A percentile compares a stretch with the other conserved stretches of the same genome.
These are phyloP conservation scores for Sesamia inferens DNA, from an alignment of 2,888 invertebrate species.

Conservation along the genomic window DNA sequence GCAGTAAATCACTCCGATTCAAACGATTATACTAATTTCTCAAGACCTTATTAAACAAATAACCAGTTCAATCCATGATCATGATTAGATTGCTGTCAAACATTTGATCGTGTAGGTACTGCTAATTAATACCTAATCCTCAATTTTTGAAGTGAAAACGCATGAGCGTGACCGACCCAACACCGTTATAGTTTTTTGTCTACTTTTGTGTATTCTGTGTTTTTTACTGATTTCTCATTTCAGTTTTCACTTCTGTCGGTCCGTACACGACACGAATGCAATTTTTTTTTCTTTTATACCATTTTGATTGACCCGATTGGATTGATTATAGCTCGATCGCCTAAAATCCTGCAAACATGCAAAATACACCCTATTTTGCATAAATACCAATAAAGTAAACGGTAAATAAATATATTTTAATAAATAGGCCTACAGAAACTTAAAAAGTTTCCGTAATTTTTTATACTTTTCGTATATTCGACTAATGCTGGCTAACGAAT, in stretches of 20 bases:
- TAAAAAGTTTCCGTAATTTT: neutral
- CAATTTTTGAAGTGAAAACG: too few species aligned
- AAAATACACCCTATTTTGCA: too few species aligned
- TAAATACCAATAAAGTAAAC: neutral
- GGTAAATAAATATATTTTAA: neutral
- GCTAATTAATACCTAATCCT: too few species aligned
- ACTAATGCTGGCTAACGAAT: slow-evolving; percentile 2
- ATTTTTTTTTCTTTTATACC: neutral
- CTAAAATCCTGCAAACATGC: too few species aligned
- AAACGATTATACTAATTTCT: neutral
- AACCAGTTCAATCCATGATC: neutral
- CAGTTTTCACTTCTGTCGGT: too few species aligned
- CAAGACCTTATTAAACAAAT: neutral
- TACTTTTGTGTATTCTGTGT: too few species aligned
- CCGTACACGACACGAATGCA: too few species aligned
- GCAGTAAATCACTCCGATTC: neutral
- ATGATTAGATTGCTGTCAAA: neutral
- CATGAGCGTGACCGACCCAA: too few species aligned
- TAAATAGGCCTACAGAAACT: neutral
- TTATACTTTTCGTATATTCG: neutral
- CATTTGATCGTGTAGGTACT: neutral
- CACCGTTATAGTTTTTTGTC: too few species aligned
- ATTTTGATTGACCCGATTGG: neutral
- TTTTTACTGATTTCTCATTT: too few species aligned
- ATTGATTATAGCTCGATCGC: too few species aligned